Percentiles rank a stretch among this genome's conserved stretches.
These are phyloP conservation scores for Colius striatus DNA, from an alignment of 2,113 vertebrate species.

Conservation along the genomic window DNA sequence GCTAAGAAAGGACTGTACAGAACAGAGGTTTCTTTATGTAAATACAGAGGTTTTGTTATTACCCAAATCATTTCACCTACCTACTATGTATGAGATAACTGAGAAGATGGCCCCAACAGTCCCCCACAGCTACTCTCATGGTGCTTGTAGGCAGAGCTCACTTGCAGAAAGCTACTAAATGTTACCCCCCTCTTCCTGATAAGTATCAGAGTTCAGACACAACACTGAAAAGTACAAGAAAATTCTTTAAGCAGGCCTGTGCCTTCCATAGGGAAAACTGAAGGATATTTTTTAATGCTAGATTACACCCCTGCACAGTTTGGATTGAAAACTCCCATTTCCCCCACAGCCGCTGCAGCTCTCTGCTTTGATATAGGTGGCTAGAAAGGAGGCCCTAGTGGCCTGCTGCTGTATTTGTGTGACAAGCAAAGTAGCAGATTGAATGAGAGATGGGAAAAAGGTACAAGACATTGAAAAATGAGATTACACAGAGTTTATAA, in stretches of 20 bases:
- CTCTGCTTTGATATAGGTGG: not conserved
- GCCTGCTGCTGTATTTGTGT: not conserved
- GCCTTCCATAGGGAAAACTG: not conserved
- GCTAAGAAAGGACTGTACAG: not conserved
- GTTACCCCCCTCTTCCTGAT: not conserved
- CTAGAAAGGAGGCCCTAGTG: not conserved
- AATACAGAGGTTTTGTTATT: not conserved
- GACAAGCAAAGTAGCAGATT: not conserved
- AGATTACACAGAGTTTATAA: not conserved
- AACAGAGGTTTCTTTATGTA: not conserved
- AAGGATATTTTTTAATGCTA: not conserved
- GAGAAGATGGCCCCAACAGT: not conserved
- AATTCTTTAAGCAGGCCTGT: not conserved
- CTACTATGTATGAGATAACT: not conserved
- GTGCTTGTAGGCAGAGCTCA: not conserved
- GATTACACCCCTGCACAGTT: not conserved
- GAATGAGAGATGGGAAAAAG: not conserved
- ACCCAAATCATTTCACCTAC: not conserved
- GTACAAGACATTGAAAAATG: not conserved
- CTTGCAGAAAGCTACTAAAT: not conserved
- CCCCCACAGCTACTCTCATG: accelerated
- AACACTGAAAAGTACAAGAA: not conserved
- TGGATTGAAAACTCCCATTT: not conserved
- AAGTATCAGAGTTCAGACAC: not conserved
- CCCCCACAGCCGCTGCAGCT: not conserved